Base-by-base conservation (phyloP, 2,797 vertebrate genomes). In the Steatocranus sp. region DNA sequence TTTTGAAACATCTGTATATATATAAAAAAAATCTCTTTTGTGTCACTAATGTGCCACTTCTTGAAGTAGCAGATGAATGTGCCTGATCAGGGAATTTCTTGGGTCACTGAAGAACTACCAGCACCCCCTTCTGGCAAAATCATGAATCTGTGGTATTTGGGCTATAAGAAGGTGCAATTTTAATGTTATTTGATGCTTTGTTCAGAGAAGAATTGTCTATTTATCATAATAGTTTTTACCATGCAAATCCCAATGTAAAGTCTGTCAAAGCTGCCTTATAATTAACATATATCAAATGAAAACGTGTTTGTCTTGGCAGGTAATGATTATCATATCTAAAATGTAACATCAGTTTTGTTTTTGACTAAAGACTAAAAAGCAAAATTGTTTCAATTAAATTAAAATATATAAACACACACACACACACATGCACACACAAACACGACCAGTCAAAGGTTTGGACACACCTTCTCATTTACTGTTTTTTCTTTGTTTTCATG, bases 81-180 rank as follows among this genome's bases (percentile, higher is more conserved):
- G 53, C 17, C 17, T 76, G 25, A 76, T 11, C 32, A 6, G 11
- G 30, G n/a, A 27, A 46, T 70, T 46, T 27, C 23, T 70, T 2
- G 10, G 20, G 11, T 23, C 46, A 74, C 5, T 53, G 14, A 76
- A 88, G 5, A 6, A 63, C 10, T 82, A 18, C 30, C 32, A 78
- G 86, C 87, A 7, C 90, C 92, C 86, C 46, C 91, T 78, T 79
- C 81, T 92, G 92, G 86, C 77, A 4, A 63, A 9, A 76, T 25
- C 10, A 6, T 34, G 6, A 43, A 25, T 6, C 3, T 36, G 10
- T 66, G 8, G 70, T 51, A 8, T 73, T 50, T 1, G 11, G 76
- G 20, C 6, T 48, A 23, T 66, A 68, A 20, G 50, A 25, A 49
- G 20, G 27, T 73, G 6, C 7, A 53, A 3, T 51, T 66, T 27